Base-by-base conservation (phyloP, 2,113 vertebrate genomes). In the Myrmophylax atrothorax region DNA sequence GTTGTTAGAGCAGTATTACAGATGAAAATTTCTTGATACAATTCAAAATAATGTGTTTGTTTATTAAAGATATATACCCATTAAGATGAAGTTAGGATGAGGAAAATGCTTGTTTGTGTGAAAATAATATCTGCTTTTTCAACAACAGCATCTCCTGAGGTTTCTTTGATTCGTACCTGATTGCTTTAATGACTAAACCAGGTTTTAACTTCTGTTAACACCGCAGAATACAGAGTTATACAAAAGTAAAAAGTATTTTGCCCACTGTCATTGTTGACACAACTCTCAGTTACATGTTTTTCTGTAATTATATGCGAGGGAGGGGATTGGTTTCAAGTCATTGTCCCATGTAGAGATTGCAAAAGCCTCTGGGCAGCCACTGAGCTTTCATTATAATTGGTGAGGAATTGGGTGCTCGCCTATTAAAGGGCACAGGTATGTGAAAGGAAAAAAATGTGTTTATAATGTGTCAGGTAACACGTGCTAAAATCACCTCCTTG, bases 111-210 rank as follows among this genome's bases (percentile, higher is more conserved):
- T 97, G 68, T 92, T 96, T 96, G 40, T 73, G 29, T 93, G 88
- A 94, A 95, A 96, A 90, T 86, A 95, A 52, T 93, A 93, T 33
- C 69, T 90, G 80, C 86, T 90, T 94, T 90, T 58, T 82, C 66
- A 89, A 92, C 74, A 91, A 44, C 46, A 75, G 40, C 60, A 92
- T 96, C 88, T 95, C 83, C 64, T 35, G 80, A 92, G 86, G 70
- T 79, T 93, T 90, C 58, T 82, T 96, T 94, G 94, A 92, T 92
- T 93, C 66, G 52, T 79, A 92, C 22, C 76, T 87, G 80, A 92
- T 96, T 90, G 80, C 63, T 85, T 85, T 90, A 95, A 92, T 92
- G 92, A 84, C 83, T 92, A 82, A 90, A 74, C 20, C 53, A 88
- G 79, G 20, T 84, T 89, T 93, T 87, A 89, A 49, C 64, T 96